A percentile compares a stretch with the other conserved stretches of the same genome.
Evolutionary conservation across 2,113 vertebrate genomes (phyloP).

Genomic region (Atlantisia rogersi): DNA sequence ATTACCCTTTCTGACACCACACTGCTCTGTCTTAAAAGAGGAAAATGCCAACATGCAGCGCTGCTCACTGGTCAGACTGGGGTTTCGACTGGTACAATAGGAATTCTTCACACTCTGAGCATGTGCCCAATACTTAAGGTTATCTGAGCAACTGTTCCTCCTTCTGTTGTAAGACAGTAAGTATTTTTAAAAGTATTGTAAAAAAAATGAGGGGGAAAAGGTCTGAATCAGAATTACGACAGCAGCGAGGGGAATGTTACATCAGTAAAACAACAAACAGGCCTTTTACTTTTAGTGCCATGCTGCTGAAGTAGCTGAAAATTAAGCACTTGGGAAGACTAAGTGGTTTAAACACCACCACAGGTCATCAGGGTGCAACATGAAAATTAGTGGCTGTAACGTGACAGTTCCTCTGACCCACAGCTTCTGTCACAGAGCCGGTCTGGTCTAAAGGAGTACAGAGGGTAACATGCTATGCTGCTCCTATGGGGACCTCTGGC

Average conservation of each 20-base stretch:
- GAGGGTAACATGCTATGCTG: neutral
- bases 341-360: neutral
- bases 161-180: no score
- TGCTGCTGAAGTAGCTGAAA: neutral
- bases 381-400: neutral
- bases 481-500: neutral
- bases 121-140: neutral
- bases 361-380: neutral
- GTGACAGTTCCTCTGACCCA: neutral
- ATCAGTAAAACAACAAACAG: neutral
- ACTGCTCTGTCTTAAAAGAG: neutral
- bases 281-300: neutral
- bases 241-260: accelerated
- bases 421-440: neutral
- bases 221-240: neutral
- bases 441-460: neutral
- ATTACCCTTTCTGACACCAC: neutral
- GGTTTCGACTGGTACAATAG: neutral
- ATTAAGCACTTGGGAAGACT: neutral
- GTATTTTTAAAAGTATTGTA: neutral
- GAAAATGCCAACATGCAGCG: neutral
- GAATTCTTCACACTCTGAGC: neutral
- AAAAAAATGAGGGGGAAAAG: neutral
- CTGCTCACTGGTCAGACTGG: neutral
- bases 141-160: no score